These are phyloP conservation scores for Syrista parreyssii DNA, from an alignment of 2,888 invertebrate species.

Conservation along the genomic window DNA sequence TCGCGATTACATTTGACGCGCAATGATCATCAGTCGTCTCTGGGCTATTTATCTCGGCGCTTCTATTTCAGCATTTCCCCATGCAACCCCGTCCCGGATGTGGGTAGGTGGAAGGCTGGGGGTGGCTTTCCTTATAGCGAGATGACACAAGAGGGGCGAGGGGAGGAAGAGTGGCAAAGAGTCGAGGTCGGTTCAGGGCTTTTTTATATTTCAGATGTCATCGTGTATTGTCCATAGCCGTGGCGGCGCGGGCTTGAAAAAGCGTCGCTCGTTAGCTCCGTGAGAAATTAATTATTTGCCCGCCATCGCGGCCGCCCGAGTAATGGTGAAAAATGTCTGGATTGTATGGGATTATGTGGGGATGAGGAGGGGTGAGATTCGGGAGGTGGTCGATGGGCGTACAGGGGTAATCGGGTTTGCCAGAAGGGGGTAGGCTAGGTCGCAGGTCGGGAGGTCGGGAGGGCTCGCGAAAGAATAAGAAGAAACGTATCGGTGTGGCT, in stretches of 20 bases:
- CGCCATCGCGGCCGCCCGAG: conserved; percentile 54
- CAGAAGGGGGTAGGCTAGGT: conserved; percentile 35
- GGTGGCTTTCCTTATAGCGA: not conserved
- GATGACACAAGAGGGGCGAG: not conserved
- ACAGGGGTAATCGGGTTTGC: not conserved
- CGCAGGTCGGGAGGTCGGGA: conserved; percentile 37
- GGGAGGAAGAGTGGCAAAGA: conserved; percentile 1
- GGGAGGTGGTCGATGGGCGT: conserved; percentile 11
- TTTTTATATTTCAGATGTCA: conserved; percentile 51
- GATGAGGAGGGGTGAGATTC: conserved; percentile 12
- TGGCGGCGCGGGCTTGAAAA: conserved; percentile 40
- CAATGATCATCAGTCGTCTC: conserved; percentile 26
- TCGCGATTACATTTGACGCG: conserved; percentile 26
- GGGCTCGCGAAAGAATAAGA: conserved; percentile 60
- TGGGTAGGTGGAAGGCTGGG: not conserved
- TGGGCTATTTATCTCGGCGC: conserved; percentile 26
- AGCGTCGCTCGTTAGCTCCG: conserved; percentile 63
- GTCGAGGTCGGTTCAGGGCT: conserved; percentile 16
- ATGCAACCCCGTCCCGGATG: conserved; percentile 18
- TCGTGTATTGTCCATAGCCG: conserved; percentile 47
- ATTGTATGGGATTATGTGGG: conserved; percentile 62
- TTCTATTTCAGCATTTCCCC: conserved; percentile 17
- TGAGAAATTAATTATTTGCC: conserved; percentile 67
- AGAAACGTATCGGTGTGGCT: conserved; percentile 66
- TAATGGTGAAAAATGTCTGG: conserved; percentile 67